A percentile compares a stretch with the other conserved stretches of the same genome.
phyloP scores from a whole-genome alignment of 2,888 invertebrate genomes.

The Papilio protenor region DNA sequence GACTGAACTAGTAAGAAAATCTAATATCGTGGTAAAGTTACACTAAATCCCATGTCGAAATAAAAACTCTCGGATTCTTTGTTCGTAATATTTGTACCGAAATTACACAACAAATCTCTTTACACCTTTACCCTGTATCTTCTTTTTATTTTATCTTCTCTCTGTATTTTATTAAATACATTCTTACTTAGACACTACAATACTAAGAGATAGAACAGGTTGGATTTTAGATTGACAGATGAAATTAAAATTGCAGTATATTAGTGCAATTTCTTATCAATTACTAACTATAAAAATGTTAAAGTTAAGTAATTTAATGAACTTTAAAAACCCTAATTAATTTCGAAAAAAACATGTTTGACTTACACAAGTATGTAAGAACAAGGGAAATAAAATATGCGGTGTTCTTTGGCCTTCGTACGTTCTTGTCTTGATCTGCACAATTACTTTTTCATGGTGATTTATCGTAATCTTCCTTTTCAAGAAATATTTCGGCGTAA shows the following conservation, averaged over 20 bases:
- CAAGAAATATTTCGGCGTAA: not conserved
- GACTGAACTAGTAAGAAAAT: conserved; percentile 19
- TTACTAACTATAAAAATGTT: not conserved
- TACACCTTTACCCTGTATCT: conserved; percentile 2
- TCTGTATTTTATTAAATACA: not conserved
- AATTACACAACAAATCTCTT: conserved; percentile 23
- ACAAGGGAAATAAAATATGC: not conserved
- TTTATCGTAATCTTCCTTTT: conserved; percentile 1
- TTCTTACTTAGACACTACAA: not conserved
- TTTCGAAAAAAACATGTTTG: not conserved
- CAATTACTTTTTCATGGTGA: not conserved
- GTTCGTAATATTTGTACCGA: conserved; percentile 23
- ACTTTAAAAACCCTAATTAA: not conserved
- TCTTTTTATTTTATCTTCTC: conserved; percentile 2
- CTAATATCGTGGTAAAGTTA: conserved; percentile 15
- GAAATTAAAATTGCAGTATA: not conserved
- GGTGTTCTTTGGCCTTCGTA: not conserved
- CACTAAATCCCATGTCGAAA: conserved; percentile 18
- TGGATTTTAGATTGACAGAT: not conserved
- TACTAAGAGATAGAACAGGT: not conserved
- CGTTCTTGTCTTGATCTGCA: not conserved
- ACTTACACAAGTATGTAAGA: not conserved
- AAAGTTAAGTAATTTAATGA: not conserved
- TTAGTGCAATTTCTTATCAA: too few relatives aligned
- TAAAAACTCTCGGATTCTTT: conserved; percentile 11